Evolutionary conservation across 2,797 vertebrate genomes (phyloP), one percentile per base, ranked within the genome.

Genomic region (Crocidura indochinensis): DNA sequence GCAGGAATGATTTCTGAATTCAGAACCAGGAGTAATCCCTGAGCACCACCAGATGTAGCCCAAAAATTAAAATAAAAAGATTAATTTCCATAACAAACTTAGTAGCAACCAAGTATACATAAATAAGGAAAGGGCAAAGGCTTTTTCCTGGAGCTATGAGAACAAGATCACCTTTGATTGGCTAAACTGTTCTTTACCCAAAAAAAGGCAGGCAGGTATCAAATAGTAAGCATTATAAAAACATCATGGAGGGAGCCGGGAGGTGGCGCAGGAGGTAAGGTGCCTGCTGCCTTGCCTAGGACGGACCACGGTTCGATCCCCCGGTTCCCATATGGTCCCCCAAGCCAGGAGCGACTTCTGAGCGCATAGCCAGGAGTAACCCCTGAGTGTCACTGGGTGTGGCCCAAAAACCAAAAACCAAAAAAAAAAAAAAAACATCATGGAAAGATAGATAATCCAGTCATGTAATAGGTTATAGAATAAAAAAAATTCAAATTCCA

Each of bases 391-490:
- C n/a, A n/a, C n/a, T n/a, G n/a, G n/a, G n/a, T n/a, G n/a, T n/a
- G n/a, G n/a, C n/a, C n/a, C n/a, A n/a, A n/a, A n/a, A n/a, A n/a
- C n/a, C n/a, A n/a, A n/a, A n/a, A n/a, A n/a, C n/a, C n/a, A n/a
- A n/a, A n/a, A n/a, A n/a, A n/a, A n/a, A n/a, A n/a, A n/a, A n/a
- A 92, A 60, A 96, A 91, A 84, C 9, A 84, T 46, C 22, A 47
- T 51, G 44, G 44, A 53, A 83, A 84, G 17, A 53, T 26, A 91
- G 76, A 73, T 67, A 83, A 87, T 78, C 90, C 47, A 84, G 38
- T 15, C 76, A 11, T 64, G 68, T 49, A 51, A 92, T 88, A 49
- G 38, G 29, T 90, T 72, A 88, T 19, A 78, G 27, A 8, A 31
- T 17, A 46, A 92, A 60, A 49, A 81, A 94, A 93, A 73, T n/a